Conservation (phyloP, 2,113 vertebrate species). For the Rhinichthys klamathensis region DNA sequence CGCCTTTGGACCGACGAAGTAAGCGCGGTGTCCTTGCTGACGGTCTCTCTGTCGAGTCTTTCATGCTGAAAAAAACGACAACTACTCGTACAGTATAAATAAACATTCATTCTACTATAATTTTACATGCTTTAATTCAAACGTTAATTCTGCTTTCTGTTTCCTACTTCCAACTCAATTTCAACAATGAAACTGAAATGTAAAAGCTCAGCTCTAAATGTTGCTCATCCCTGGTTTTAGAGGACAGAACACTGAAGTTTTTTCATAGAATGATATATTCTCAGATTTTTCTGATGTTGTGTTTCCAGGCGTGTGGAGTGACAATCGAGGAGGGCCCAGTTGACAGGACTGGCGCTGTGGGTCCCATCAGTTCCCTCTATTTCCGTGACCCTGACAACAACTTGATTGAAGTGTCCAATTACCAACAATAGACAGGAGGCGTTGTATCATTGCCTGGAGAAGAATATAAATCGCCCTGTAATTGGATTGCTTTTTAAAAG, state of each 20-base stretch:
- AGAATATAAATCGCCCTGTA: not conserved
- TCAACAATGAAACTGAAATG: not conserved
- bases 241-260: not conserved
- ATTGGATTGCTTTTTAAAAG: not conserved
- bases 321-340: slow-evolving; percentile 85
- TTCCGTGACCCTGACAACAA: slow-evolving; percentile 88
- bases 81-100: not conserved
- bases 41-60: too few species aligned
- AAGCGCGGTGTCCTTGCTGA: too few species aligned
- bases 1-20: too few species aligned
- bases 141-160: not conserved
- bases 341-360: slow-evolving; percentile 83
- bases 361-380: slow-evolving; percentile 85
- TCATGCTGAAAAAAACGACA: not conserved
- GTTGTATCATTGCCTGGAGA: not conserved
- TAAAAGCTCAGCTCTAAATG: not conserved
- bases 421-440: slow-evolving; percentile 58
- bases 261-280: not conserved
- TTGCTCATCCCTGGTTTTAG: not conserved
- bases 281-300: not conserved
- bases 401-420: slow-evolving; percentile 88
- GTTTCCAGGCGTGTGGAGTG: slow-evolving; percentile 81
- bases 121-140: not conserved
- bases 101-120: not conserved
- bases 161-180: not conserved